phyloP scores from a whole-genome alignment of 2,797 vertebrate species.

The Carcharodon carcharias region DNA sequence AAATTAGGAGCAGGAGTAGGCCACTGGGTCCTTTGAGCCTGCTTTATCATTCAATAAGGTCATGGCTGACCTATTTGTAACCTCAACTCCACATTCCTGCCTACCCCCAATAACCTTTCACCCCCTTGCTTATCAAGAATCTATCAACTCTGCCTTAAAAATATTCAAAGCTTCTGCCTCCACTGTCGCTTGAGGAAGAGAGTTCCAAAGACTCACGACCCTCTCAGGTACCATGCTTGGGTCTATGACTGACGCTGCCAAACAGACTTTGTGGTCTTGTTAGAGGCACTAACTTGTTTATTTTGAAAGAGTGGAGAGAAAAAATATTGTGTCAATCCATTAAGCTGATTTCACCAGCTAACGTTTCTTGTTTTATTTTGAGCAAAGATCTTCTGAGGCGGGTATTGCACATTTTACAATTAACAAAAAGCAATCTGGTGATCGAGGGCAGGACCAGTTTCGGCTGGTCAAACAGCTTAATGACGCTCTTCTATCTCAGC shows the following conservation, averaged over 20 bases:
- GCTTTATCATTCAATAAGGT: no score
- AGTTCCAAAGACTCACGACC: no score
- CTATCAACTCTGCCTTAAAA: no score
- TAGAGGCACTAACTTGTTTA: slow-evolving; percentile 6
- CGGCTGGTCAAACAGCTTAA: neutral
- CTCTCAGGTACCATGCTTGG: no score
- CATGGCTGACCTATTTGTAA: no score
- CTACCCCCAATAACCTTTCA: no score
- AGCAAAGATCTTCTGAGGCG: neutral
- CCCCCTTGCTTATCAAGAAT: no score
- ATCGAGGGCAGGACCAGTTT: neutral
- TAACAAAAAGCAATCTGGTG: neutral
- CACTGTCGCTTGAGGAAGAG: no score
- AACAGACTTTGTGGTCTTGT: neutral
- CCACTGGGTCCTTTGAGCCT: no score
- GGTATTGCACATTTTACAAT: neutral
- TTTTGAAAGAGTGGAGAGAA: neutral
- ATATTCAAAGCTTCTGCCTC: no score
- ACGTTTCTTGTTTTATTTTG: neutral
- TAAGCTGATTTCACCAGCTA: neutral
- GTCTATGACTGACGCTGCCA: neutral
- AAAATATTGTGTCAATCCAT: neutral
- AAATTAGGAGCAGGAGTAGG: no score
- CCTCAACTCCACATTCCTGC: no score
- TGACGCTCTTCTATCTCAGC: neutral